These are phyloP conservation scores for Rhabdomys pumilio DNA, from an alignment of 2,797 vertebrate genomes.

Conservation along the genomic window DNA sequence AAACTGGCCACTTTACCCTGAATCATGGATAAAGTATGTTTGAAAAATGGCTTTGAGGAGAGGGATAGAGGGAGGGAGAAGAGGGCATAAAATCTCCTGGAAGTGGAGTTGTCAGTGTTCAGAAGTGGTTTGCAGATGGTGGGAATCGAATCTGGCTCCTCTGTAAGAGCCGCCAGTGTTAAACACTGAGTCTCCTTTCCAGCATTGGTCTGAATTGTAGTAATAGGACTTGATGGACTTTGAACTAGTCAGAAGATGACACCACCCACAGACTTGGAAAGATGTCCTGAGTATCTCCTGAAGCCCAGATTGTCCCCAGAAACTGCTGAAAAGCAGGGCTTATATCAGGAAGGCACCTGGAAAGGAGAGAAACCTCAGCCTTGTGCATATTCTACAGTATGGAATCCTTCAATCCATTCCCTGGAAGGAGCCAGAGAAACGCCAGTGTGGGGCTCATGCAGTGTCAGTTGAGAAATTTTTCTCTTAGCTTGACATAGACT, in stretches of 20 bases:
- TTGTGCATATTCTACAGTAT: fast-evolving
- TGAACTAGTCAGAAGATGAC: neutral
- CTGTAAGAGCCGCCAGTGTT: neutral
- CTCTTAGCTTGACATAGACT: neutral
- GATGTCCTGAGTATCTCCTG: too few relatives aligned
- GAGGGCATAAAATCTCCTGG: neutral
- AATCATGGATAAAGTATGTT: slow-evolving; percentile 37
- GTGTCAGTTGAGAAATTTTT: neutral
- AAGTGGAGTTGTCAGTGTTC: neutral
- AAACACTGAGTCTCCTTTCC: neutral
- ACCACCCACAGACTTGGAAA: neutral
- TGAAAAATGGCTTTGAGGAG: neutral
- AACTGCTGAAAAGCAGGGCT: neutral
- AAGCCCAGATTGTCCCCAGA: fast-evolving
- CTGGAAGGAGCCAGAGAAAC: neutral
- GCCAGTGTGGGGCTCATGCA: neutral
- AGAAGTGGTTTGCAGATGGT: neutral
- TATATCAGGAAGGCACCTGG: neutral
- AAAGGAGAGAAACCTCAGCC: neutral
- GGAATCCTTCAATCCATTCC: fast-evolving
- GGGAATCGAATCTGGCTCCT: neutral
- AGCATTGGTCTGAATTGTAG: neutral
- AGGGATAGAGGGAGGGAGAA: too few relatives aligned
- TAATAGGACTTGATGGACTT: neutral
- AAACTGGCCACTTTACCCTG: slow-evolving; percentile 37